Evolutionary conservation across 2,888 invertebrate species (phyloP).

Genomic region (Napeogenes sylphis): DNA sequence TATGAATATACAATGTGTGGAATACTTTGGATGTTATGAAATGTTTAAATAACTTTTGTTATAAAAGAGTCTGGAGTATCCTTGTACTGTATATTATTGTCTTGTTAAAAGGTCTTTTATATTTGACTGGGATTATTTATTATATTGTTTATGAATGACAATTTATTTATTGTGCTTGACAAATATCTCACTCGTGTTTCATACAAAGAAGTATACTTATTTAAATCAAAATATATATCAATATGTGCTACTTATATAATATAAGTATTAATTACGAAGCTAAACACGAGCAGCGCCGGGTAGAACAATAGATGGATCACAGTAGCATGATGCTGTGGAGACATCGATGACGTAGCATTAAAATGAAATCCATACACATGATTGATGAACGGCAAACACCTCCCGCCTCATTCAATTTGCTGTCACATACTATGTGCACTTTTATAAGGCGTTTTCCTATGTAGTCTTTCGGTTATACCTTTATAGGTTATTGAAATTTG

Average conservation of each 20-base stretch:
- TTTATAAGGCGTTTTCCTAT: conserved; percentile 29
- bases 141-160: too few relatives aligned
- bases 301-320: conserved; percentile 42
- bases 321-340: conserved; percentile 47
- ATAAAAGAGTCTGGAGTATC: not conserved
- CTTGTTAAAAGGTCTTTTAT: not conserved
- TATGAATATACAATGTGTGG: conserved; percentile 24
- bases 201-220: too few relatives aligned
- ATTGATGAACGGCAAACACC: conserved; percentile 74
- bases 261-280: conserved; percentile 25
- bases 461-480: conserved; percentile 4
- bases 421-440: conserved; percentile 49
- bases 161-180: too few relatives aligned
- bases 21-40: not conserved
- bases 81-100: not conserved
- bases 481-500: conserved; percentile 3
- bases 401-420: conserved; percentile 71
- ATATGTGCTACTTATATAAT: too few relatives aligned
- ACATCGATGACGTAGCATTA: conserved; percentile 74
- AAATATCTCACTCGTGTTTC: too few relatives aligned
- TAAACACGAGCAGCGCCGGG: conserved; percentile 29
- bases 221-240: too few relatives aligned
- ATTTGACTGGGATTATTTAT: not conserved
- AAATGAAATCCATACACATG: conserved; percentile 75
- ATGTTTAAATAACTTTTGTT: not conserved